Evolutionary conservation across 2,888 invertebrate genomes (phyloP).

Genomic region (Chromoteleia sp.): DNA sequence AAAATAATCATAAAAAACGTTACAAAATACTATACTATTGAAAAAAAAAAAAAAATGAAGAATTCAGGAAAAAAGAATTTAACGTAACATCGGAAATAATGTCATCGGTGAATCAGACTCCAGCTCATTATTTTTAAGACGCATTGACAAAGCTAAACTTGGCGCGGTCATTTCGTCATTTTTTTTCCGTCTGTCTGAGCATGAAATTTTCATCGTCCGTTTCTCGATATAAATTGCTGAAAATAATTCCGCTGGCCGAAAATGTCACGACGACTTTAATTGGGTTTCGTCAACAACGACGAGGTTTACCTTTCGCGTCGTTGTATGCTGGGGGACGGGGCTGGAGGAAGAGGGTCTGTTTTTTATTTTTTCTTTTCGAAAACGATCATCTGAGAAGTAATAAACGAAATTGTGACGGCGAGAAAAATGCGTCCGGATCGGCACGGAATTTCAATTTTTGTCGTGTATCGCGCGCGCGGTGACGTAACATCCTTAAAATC

Average conservation of each 20-base stretch:
- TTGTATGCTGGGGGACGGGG: too few species aligned
- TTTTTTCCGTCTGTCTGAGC: conserved; percentile 29
- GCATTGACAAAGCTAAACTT: conserved; percentile 19
- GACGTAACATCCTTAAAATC: conserved; percentile 57
- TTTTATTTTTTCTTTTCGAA: too few species aligned
- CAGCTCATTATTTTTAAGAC: conserved; percentile 13
- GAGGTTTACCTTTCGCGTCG: too few species aligned
- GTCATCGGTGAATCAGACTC: conserved; percentile 1
- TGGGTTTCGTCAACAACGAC: conserved; percentile 32
- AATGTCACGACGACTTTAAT: conserved; percentile 40
- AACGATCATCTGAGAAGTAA: too few species aligned
- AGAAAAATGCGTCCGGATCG: conserved; percentile 16
- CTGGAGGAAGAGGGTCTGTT: too few species aligned
- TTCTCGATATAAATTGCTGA: conserved; percentile 25
- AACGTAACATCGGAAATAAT: too few species aligned
- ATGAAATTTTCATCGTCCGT: conserved; percentile 24
- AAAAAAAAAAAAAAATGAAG: too few species aligned
- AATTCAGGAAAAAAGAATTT: too few species aligned
- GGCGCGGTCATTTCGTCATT: conserved; percentile 4
- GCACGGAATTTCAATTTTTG: conserved; percentile 49
- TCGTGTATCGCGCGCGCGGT: conserved; percentile 19
- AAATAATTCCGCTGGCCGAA: conserved; percentile 34
- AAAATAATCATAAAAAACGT: too few species aligned
- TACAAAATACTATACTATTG: too few species aligned
- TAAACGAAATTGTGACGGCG: background rate